Percentiles rank a stretch among this genome's conserved stretches.
Evolutionary conservation across 1,140 invertebrate genomes (phyloP).

Genomic region (Zaprionus vittiger): DNA sequence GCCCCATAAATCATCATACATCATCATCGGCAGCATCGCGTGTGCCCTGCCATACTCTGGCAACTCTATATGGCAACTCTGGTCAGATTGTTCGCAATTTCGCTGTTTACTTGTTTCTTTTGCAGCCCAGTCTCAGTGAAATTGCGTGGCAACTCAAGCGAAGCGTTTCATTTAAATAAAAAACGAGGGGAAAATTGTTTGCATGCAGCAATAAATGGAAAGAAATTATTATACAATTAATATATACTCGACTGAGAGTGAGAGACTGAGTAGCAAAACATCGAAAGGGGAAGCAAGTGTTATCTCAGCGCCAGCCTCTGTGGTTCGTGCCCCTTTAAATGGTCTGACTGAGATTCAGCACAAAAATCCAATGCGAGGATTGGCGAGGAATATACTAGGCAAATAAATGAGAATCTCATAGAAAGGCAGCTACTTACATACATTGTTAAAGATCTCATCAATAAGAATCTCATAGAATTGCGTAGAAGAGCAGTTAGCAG

Average conservation of each 20-base stretch:
- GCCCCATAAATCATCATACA: slow-evolving; percentile 10
- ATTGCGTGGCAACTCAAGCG: slow-evolving; percentile 71
- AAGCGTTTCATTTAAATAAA: slow-evolving; percentile 77
- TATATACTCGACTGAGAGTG: slow-evolving; percentile 12
- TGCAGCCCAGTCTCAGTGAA: slow-evolving; percentile 50
- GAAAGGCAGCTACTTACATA: neutral
- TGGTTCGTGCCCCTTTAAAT: slow-evolving; percentile 46
- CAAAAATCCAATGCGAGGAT: neutral
- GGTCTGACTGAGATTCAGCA: neutral
- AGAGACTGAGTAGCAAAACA: slow-evolving; percentile 31
- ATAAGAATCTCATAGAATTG: too few relatives aligned
- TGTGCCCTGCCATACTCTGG: neutral
- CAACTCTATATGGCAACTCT: neutral
- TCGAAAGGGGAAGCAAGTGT: slow-evolving; percentile 1
- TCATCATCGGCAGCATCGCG: neutral
- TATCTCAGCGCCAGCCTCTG: slow-evolving; percentile 55
- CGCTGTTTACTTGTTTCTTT: slow-evolving; percentile 31
- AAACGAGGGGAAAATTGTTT: slow-evolving; percentile 56
- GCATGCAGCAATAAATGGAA: slow-evolving; percentile 66
- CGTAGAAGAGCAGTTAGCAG: too few relatives aligned
- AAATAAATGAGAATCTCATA: neutral
- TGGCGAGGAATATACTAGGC: too few relatives aligned
- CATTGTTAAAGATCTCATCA: too few relatives aligned
- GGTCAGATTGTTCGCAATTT: slow-evolving; percentile 28
- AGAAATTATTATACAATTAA: slow-evolving; percentile 80